Percentiles rank a stretch among this genome's conserved stretches.
phyloP scores from a whole-genome alignment of 2,113 vertebrate species.

The Daphoenositta chrysoptera region DNA sequence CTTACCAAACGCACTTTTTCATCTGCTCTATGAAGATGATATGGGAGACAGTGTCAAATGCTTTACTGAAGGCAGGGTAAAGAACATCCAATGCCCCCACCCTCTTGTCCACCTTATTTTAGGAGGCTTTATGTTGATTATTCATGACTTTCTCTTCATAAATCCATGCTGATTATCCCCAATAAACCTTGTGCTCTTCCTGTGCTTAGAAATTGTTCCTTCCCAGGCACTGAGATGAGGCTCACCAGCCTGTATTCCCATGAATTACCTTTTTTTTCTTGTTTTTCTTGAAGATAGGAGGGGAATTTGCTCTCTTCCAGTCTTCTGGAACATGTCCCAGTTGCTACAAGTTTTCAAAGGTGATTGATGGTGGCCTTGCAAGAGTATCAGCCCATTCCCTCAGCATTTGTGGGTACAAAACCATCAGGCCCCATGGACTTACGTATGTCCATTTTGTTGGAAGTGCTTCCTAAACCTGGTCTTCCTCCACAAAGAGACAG shows the following conservation, averaged over 20 bases:
- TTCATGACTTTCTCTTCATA: neutral
- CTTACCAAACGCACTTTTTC: neutral
- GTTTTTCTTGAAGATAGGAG: neutral
- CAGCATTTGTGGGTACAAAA: neutral
- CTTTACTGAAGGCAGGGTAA: neutral
- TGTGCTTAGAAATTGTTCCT: neutral
- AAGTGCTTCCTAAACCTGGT: neutral
- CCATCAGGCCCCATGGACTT: neutral
- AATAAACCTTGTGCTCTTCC: neutral
- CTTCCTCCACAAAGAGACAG: neutral
- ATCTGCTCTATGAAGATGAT: neutral
- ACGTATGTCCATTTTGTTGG: rapidly evolving
- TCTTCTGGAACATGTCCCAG: neutral
- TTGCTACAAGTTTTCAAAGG: neutral
- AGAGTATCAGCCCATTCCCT: neutral
- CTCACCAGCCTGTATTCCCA: neutral
- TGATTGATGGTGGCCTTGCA: neutral
- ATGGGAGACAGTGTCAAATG: neutral
- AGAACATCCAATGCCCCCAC: neutral
- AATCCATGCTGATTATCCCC: neutral
- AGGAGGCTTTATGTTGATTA: neutral
- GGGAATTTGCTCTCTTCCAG: neutral
- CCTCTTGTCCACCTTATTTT: neutral
- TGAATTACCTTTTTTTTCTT: neutral
- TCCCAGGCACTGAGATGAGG: neutral